Percentiles rank a stretch among this genome's conserved stretches.
These are phyloP conservation scores for Tipula unca DNA, from an alignment of 2,888 invertebrate genomes.

Conservation along the genomic window DNA sequence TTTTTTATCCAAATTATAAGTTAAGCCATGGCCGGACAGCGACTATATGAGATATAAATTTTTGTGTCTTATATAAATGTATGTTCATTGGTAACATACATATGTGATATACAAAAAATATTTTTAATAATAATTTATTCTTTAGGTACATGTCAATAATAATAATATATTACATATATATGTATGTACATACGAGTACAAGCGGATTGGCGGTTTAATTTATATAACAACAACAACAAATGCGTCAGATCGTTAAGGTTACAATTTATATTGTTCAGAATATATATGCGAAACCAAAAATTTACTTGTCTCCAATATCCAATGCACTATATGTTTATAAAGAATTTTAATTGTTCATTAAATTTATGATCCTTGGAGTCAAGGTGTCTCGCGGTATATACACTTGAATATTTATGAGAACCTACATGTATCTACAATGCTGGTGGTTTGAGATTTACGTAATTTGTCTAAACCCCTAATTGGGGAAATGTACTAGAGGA, in stretches of 20 bases:
- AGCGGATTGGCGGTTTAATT: not conserved
- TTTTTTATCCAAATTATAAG: not conserved
- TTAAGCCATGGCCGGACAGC: not conserved
- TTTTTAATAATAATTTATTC: not conserved
- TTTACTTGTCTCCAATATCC: not conserved
- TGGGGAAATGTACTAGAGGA: too few relatives aligned
- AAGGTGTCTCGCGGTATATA: not conserved
- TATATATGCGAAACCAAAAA: not conserved
- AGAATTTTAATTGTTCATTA: not conserved
- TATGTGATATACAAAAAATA: not conserved
- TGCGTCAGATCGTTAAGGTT: not conserved
- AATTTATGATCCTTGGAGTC: not conserved
- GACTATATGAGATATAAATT: not conserved
- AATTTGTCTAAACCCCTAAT: not conserved
- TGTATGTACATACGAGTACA: not conserved
- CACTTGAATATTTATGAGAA: too few relatives aligned
- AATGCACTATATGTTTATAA: not conserved
- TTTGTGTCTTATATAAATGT: not conserved
- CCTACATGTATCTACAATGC: too few relatives aligned
- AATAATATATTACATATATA: not conserved
- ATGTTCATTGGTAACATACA: not conserved
- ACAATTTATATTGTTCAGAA: not conserved
- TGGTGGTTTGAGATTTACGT: too few relatives aligned
- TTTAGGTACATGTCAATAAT: constrained; percentile 8
- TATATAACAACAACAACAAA: not conserved